A percentile compares a stretch with the other conserved stretches of the same genome.
Evolutionary conservation across 2,888 invertebrate genomes (phyloP).

Genomic region (Drosophila atroscutellata): DNA sequence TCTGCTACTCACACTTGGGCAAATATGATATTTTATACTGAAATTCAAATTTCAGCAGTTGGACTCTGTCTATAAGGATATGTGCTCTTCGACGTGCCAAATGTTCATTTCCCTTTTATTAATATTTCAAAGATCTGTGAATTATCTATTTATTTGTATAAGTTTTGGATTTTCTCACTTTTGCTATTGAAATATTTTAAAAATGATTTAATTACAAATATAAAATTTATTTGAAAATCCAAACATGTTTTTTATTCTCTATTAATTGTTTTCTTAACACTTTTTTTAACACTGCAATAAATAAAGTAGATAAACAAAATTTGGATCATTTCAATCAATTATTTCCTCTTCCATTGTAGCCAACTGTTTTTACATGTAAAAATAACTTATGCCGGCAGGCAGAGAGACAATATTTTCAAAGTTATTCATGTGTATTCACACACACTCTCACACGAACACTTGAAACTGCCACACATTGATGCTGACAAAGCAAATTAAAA

Average conservation of each 20-base stretch:
- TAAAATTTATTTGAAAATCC: background rate
- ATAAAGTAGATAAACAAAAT: background rate
- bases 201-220: background rate
- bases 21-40: background rate
- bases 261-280: background rate
- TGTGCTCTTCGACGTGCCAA: background rate
- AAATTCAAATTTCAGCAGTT: background rate
- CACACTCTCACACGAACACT: slow-evolving; percentile 8
- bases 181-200: background rate
- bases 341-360: background rate
- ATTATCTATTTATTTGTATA: background rate
- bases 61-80: background rate
- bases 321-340: background rate
- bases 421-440: slow-evolving; percentile 16
- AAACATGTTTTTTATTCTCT: background rate
- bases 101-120: background rate
- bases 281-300: background rate
- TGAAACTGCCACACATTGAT: slow-evolving; percentile 16
- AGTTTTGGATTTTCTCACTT: background rate
- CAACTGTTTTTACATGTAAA: background rate
- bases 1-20: background rate
- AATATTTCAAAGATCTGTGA: background rate
- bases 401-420: slow-evolving; percentile 11
- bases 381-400: background rate
- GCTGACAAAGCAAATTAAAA: slow-evolving; percentile 50